A percentile compares a stretch with the other conserved stretches of the same genome.
Conservation (phyloP, 2,113 vertebrate genomes). For the Epinephelus lanceolatus region DNA sequence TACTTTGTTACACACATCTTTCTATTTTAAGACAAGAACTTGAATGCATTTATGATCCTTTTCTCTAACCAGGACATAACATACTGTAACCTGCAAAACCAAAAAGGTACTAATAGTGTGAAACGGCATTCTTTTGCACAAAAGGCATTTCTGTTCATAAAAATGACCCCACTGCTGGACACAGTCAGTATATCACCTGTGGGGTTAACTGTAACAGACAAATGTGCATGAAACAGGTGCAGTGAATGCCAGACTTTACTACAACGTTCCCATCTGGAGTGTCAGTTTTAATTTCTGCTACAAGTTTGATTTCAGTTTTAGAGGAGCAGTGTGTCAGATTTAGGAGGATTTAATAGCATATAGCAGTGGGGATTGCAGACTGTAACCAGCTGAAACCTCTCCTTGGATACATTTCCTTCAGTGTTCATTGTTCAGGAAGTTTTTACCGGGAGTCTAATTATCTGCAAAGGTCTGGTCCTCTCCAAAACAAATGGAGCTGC, state of each 20-base stretch:
- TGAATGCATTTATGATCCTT: background rate
- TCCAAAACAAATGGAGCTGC: too few relatives aligned
- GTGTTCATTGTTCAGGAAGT: too few relatives aligned
- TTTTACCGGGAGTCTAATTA: too few relatives aligned
- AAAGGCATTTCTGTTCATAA: constrained; percentile 43
- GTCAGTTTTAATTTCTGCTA: constrained; percentile 33
- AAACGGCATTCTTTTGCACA: constrained; percentile 25
- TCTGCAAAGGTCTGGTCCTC: too few relatives aligned
- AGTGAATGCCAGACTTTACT: background rate
- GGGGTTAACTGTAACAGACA: background rate
- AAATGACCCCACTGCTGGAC: constrained; percentile 22
- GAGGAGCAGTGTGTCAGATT: too few relatives aligned
- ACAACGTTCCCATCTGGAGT: background rate
- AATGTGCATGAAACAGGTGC: constrained; percentile 14
- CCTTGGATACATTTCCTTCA: too few relatives aligned
- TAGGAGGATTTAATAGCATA: too few relatives aligned
- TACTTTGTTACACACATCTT: background rate
- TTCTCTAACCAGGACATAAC: background rate
- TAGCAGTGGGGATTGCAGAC: too few relatives aligned
- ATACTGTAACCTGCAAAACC: background rate
- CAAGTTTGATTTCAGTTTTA: background rate
- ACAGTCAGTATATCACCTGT: constrained; percentile 5
- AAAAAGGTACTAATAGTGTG: background rate
- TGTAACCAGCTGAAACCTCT: too few relatives aligned
- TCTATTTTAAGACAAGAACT: background rate